Percentiles rank a stretch among this genome's conserved stretches.
phyloP scores from a whole-genome alignment of 2,113 vertebrate genomes.

The Eubucco bourcierii region DNA sequence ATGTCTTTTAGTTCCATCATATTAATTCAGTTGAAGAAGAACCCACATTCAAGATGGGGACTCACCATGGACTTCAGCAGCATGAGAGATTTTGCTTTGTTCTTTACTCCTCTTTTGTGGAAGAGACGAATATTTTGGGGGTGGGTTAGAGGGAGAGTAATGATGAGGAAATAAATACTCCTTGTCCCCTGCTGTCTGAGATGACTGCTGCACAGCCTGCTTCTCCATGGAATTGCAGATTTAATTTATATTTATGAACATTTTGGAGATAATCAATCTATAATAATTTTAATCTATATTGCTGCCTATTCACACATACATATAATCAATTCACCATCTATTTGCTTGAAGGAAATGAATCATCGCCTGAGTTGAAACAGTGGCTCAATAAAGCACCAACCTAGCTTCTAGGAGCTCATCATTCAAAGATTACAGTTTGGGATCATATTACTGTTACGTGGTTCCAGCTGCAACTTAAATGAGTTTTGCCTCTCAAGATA shows the following conservation, averaged over 20 bases:
- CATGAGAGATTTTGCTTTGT: background rate
- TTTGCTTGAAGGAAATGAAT: background rate
- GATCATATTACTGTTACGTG: background rate
- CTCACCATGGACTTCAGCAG: background rate
- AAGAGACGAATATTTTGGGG: background rate
- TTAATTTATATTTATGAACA: slow-evolving; percentile 48
- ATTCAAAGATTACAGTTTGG: background rate
- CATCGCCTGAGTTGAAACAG: background rate
- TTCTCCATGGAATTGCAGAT: background rate
- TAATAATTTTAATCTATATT: slow-evolving; percentile 12
- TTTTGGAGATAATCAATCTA: background rate
- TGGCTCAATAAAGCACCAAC: background rate
- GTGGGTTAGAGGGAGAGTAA: background rate
- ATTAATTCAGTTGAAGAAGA: background rate
- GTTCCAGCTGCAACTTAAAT: background rate
- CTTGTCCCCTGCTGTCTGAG: background rate
- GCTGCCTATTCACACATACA: background rate
- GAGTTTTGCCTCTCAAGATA: background rate
- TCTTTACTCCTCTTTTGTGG: background rate
- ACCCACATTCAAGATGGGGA: background rate
- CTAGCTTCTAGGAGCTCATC: background rate
- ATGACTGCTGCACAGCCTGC: background rate
- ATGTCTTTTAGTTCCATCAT: background rate
- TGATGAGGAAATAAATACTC: background rate
- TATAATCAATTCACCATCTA: background rate